phyloP scores from a whole-genome alignment of 2,797 vertebrate species.

The Brachymystax lenok region DNA sequence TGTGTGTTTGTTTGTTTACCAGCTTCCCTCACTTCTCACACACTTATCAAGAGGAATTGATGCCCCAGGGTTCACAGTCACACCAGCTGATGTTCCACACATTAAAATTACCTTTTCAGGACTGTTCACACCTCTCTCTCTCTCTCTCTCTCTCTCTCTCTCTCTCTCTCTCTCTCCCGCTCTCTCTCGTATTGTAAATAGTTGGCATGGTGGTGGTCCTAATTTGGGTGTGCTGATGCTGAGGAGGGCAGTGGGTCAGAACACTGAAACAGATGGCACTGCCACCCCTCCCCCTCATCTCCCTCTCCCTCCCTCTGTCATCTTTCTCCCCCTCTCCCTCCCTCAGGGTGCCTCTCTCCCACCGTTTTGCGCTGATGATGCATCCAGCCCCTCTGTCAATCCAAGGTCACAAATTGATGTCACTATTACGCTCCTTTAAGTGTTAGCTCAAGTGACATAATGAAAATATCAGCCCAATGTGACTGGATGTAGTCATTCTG shows the following conservation, averaged over 20 bases:
- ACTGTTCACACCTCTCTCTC: constrained; percentile 44
- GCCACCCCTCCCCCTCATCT: constrained; percentile 32
- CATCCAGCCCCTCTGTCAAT: constrained; percentile 30
- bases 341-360: constrained; percentile 43
- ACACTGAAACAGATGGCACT: constrained; percentile 75
- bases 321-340: not conserved
- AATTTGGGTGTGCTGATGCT: constrained; percentile 65
- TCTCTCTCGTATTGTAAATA: constrained; percentile 57
- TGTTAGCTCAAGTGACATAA: constrained; percentile 27
- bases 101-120: constrained; percentile 35
- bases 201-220: constrained; percentile 57
- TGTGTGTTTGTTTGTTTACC: not conserved
- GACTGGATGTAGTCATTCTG: not conserved
- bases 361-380: constrained; percentile 48
- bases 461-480: constrained; percentile 45
- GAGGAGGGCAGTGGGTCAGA: constrained; percentile 75
- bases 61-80: constrained; percentile 46
- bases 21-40: not conserved
- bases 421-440: too few relatives aligned
- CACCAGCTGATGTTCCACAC: constrained; percentile 38
- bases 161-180: too few relatives aligned
- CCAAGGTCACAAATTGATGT: constrained; percentile 59
- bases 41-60: constrained; percentile 13
- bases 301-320: too few relatives aligned
- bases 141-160: too few relatives aligned